Evolutionary conservation across 2,888 invertebrate genomes (phyloP), one percentile per base, ranked within the genome.

Genomic region (Tenthredo scrophulariae): DNA sequence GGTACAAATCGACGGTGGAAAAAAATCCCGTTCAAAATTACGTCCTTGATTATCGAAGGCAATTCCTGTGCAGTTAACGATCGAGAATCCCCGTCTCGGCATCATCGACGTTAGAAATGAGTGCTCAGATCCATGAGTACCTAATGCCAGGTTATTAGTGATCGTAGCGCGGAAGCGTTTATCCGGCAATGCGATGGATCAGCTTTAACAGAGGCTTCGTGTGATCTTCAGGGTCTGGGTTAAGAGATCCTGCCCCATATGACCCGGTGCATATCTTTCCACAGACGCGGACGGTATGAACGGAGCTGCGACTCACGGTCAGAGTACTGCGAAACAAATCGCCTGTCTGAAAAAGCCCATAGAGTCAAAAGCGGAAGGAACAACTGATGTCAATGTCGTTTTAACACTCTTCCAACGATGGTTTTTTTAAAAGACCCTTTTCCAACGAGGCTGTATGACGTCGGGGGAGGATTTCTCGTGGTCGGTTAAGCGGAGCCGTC

Each of bases 111-210:
- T 72, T 72, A 72, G 43, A n/a, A n/a, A 43, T 5, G n/a, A 72
- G 72, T 43, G 40, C 72, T 22, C 67, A 22, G 40, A 74, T 74
- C 72, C 72, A 22, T 43, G 40, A 74, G 72, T 74, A 43, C 43
- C 43, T 74, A 74, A 74, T 74, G 43, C 15, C 43, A 43, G 72
- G 72, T 74, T 74, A 74, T 74, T 74, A 74, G 72, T 13, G 72
- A 74, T 74, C 72, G 72, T 74, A 74, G 29, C 72, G 72, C 72
- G 72, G 72, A 74, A 74, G 72, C 72, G 72, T 74, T 74, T 74
- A 74, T 26, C 72, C n/a, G n/a, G 72, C 72, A 74, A 74, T 74
- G n/a, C 40, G 43, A 43, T 43, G 72, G 40, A 74, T 74, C 43
- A 74, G 43, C 72, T 43, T 43, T 13, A 74, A n/a, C 72, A 74